A percentile compares a stretch with the other conserved stretches of the same genome.
These are phyloP conservation scores for Stenopsyche tienmushanensis DNA, from an alignment of 1,140 invertebrate genomes.

Conservation along the genomic window DNA sequence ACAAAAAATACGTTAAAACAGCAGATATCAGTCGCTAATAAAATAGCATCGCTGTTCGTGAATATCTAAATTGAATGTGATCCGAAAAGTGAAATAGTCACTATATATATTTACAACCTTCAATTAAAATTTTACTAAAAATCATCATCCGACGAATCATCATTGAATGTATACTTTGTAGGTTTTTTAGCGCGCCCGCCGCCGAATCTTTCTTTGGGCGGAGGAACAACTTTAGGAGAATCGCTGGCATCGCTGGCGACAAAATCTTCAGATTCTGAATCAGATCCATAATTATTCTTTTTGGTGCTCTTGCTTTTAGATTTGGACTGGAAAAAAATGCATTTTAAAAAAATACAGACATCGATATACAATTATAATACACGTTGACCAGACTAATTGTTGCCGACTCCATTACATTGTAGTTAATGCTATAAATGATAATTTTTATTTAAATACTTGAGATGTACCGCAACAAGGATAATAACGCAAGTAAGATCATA, in stretches of 20 bases:
- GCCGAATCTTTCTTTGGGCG: slow-evolving; percentile 25
- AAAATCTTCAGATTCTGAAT: slow-evolving; percentile 43
- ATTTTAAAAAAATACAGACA: slow-evolving; percentile 5
- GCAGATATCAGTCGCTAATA: too few species aligned
- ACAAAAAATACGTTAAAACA: too few species aligned
- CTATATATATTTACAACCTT: too few species aligned
- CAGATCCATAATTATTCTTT: slow-evolving; percentile 45
- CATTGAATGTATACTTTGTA: slow-evolving; percentile 48
- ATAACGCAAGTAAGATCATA: too few species aligned
- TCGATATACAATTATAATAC: neutral
- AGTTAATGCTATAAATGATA: too few species aligned
- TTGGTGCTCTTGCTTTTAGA: slow-evolving; percentile 49
- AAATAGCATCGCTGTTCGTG: too few species aligned
- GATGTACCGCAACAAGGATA: too few species aligned
- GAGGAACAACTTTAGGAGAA: neutral
- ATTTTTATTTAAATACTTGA: too few species aligned
- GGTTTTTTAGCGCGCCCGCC: slow-evolving; percentile 41
- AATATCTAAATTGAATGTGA: too few species aligned
- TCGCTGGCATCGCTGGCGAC: slow-evolving; percentile 19
- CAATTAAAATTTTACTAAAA: too few species aligned
- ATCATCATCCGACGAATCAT: slow-evolving; percentile 45
- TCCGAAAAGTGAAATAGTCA: too few species aligned
- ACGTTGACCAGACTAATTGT: neutral
- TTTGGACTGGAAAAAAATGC: slow-evolving; percentile 47
- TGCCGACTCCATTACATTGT: too few species aligned